Conservation (phyloP, 2,888 invertebrate genomes). For the Agriopis leucophaearia region DNA sequence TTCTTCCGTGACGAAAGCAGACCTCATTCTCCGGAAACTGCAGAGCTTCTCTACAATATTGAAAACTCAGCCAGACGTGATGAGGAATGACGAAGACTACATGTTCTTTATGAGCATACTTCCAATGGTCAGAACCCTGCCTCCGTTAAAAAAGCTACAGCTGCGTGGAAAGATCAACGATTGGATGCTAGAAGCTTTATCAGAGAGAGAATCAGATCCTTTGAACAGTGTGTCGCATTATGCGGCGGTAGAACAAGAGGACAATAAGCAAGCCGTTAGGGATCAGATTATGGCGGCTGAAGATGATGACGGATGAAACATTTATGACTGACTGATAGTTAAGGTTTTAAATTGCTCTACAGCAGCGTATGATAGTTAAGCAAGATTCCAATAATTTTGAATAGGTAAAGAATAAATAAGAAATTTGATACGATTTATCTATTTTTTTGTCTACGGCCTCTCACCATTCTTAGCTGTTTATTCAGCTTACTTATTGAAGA, state of each 20-base stretch:
- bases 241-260: neutral
- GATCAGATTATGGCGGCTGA: conserved; percentile 21
- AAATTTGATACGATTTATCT: neutral
- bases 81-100: conserved; percentile 42
- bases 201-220: conserved; percentile 19
- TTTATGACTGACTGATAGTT: neutral
- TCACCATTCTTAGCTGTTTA: no score
- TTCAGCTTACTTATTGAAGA: no score
- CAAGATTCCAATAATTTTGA: neutral
- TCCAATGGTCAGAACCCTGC: conserved; percentile 50
- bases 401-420: neutral
- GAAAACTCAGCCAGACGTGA: neutral
- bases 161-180: conserved; percentile 53
- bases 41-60: neutral
- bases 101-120: conserved; percentile 54
- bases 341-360: neutral
- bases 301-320: conserved; percentile 11
- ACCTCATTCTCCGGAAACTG: conserved; percentile 14
- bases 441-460: no score
- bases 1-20: conserved; percentile 30
- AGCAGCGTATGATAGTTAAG: neutral
- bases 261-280: conserved; percentile 31
- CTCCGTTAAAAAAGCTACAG: conserved; percentile 53
- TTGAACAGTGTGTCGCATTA: conserved; percentile 13
- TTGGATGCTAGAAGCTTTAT: conserved; percentile 49